Conservation (phyloP, 2,113 vertebrate genomes). For the Leuciscus idus region DNA sequence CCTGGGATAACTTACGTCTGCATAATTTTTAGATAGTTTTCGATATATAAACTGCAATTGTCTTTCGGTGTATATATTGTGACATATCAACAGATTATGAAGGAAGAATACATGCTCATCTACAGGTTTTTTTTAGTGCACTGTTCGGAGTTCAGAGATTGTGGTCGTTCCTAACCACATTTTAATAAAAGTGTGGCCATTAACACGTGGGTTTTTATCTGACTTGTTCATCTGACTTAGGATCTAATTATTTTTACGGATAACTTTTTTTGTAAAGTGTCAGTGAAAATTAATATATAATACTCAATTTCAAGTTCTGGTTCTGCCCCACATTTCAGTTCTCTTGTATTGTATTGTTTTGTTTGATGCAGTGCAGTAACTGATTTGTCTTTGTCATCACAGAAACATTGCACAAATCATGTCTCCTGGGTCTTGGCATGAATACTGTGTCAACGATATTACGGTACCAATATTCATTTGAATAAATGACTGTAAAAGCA, state of each 20-base stretch:
- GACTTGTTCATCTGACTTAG: not conserved
- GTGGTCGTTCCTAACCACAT: not conserved
- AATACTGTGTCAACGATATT: slow-evolving; percentile 3
- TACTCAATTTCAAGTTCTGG: not conserved
- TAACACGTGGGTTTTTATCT: not conserved
- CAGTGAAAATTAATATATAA: not conserved
- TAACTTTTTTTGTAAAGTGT: not conserved
- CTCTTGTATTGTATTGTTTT: not conserved
- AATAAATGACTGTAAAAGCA: not conserved
- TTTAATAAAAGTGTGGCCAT: no score
- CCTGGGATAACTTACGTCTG: not conserved
- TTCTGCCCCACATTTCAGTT: not conserved
- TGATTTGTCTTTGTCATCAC: no score
- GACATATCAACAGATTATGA: slow-evolving; percentile 18
- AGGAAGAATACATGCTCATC: slow-evolving; percentile 18
- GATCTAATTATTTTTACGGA: not conserved
- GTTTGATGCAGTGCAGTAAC: not conserved
- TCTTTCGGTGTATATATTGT: not conserved
- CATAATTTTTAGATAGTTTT: not conserved
- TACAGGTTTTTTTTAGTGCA: not conserved
- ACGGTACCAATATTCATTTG: not conserved
- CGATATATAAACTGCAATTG: not conserved
- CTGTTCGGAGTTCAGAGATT: not conserved
- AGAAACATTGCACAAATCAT: no score
- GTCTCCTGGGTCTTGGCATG: not conserved